Evolutionary conservation across 1,140 invertebrate genomes (phyloP).

Genomic region (Atopsyche davidsoni): DNA sequence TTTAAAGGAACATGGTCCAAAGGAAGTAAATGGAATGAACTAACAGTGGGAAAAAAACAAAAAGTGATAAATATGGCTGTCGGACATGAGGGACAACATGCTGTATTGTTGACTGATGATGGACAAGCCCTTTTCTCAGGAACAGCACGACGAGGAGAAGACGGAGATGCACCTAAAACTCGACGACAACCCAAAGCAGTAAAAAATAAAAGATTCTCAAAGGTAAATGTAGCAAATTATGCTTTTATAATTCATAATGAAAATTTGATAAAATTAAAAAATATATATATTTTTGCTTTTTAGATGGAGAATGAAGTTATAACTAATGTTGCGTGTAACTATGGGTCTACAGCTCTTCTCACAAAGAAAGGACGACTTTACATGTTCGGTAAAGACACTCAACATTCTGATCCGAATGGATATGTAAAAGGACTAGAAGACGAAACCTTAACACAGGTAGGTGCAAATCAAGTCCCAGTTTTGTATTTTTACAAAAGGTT

Average conservation of each 20-base stretch:
- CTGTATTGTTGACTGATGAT: constrained; percentile 81
- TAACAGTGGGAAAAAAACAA: constrained; percentile 62
- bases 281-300: constrained; percentile 5
- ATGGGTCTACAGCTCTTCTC: constrained; percentile 88
- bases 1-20: constrained; percentile 38
- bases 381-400: constrained; percentile 94
- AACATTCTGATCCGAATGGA: constrained; percentile 73
- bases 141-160: constrained; percentile 85
- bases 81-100: constrained; percentile 91
- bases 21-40: constrained; percentile 39
- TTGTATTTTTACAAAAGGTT: too few species aligned
- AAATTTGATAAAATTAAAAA: background rate
- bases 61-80: constrained; percentile 72
- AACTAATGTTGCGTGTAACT: constrained; percentile 82
- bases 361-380: constrained; percentile 82
- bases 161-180: constrained; percentile 82
- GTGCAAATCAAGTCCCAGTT: too few species aligned
- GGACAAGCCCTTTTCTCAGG: constrained; percentile 83
- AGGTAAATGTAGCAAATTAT: constrained; percentile 49
- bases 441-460: constrained; percentile 64
- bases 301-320: constrained; percentile 71
- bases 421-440: constrained; percentile 69
- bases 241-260: too few species aligned
- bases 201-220: constrained; percentile 88
- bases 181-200: constrained; percentile 82